phyloP scores from a whole-genome alignment of 1,140 invertebrate species.

The Theocolax elegans region DNA sequence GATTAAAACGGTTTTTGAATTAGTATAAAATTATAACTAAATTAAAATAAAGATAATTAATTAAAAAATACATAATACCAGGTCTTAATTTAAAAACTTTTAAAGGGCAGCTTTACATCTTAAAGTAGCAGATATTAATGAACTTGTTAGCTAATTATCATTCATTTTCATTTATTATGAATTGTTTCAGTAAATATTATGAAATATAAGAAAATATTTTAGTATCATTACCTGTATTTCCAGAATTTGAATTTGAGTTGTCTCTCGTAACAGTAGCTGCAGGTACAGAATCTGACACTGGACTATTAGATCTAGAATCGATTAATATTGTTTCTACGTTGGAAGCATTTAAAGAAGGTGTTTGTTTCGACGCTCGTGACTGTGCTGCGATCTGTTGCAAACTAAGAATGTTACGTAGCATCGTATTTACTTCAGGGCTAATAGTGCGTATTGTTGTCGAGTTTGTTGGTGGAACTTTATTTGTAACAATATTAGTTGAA shows the following conservation, averaged over 20 bases:
- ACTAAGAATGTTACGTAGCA: slow-evolving; percentile 18
- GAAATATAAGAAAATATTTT: neutral
- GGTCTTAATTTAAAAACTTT: no score
- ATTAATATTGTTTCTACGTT: slow-evolving; percentile 26
- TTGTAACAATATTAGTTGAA: neutral
- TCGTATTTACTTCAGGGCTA: neutral
- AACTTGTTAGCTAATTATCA: no score
- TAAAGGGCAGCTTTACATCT: no score
- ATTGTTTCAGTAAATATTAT: neutral
- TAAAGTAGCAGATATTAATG: no score
- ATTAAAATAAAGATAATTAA: no score
- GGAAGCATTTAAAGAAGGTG: neutral
- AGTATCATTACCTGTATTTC: neutral
- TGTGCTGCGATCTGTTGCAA: neutral
- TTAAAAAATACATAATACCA: no score
- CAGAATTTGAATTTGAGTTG: neutral
- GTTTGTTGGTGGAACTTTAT: neutral
- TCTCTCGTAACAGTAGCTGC: neutral
- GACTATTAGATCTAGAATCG: slow-evolving; percentile 39
- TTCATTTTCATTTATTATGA: no score
- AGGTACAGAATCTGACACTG: neutral
- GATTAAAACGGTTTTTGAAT: no score
- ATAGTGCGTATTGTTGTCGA: neutral
- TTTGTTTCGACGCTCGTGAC: neutral
- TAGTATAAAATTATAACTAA: no score